These are phyloP conservation scores for Bufo bufo DNA, from an alignment of 2,113 vertebrate species.

Conservation along the genomic window DNA sequence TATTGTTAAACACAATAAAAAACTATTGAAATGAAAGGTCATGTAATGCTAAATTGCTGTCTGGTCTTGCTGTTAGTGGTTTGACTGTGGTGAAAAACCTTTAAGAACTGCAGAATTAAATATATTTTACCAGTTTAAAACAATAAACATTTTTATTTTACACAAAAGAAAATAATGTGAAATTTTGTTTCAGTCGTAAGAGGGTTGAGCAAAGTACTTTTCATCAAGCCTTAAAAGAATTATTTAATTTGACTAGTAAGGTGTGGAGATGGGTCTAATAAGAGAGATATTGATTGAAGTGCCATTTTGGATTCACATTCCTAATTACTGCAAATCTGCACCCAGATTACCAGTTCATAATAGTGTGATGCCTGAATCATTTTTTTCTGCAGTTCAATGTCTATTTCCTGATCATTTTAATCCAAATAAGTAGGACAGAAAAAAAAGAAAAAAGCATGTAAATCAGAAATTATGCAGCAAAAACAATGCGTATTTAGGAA, in stretches of 20 bases:
- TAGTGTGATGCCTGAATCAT: not conserved
- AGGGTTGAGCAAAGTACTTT: not conserved
- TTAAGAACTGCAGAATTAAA: not conserved
- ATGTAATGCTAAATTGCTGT: too few relatives aligned
- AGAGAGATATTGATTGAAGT: slow-evolving; percentile 6
- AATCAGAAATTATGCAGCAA: not conserved
- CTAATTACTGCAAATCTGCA: not conserved
- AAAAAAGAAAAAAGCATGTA: not conserved
- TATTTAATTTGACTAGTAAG: not conserved
- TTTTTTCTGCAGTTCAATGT: not conserved
- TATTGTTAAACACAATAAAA: too few relatives aligned
- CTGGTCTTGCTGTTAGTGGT: too few relatives aligned
- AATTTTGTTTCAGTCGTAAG: not conserved
- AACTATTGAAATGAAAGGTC: too few relatives aligned
- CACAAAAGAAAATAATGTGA: not conserved
- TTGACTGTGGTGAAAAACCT: not conserved
- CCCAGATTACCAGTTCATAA: not conserved
- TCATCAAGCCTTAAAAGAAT: not conserved
- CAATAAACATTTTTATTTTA: not conserved
- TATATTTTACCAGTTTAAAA: not conserved
- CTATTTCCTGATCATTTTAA: not conserved
- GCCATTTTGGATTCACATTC: not conserved
- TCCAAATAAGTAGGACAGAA: not conserved
- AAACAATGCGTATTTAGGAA: not conserved
- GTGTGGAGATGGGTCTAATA: not conserved